A percentile compares a stretch with the other conserved stretches of the same genome.
Conservation (phyloP, 2,113 vertebrate genomes). For the Antechinus flavipes region DNA sequence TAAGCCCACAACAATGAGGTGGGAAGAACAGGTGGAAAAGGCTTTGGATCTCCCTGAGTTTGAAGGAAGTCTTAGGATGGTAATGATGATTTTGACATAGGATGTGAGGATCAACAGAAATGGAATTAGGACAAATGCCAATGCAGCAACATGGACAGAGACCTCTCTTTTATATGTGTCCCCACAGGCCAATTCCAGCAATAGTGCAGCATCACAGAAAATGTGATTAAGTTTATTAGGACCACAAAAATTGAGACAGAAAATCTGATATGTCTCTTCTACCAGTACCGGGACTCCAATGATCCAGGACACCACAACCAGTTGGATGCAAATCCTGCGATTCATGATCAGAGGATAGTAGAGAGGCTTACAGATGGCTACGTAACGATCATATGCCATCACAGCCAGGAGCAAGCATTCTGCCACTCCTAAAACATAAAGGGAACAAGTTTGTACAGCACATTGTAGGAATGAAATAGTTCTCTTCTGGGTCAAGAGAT, state of each 20-base stretch:
- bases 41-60: constrained; percentile 35
- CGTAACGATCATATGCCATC: not conserved
- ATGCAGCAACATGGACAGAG: not conserved
- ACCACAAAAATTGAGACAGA: not conserved
- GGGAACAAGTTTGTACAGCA: not conserved
- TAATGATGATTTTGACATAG: constrained; percentile 23
- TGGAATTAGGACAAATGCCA: not conserved
- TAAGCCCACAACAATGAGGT: constrained; percentile 28
- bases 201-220: not conserved
- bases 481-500: constrained; percentile 39
- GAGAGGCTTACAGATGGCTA: not conserved
- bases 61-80: constrained; percentile 3
- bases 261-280: not conserved
- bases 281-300: not conserved
- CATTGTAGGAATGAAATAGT: not conserved
- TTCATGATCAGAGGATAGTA: not conserved
- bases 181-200: not conserved
- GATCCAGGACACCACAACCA: not conserved
- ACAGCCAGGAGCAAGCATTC: not conserved
- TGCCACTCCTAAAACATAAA: not conserved
- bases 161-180: not conserved
- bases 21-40: constrained; percentile 53
- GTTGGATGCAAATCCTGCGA: not conserved
- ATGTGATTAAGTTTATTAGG: not conserved
- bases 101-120: constrained; percentile 41